A percentile compares a stretch with the other conserved stretches of the same genome.
Evolutionary conservation across 2,113 vertebrate species (phyloP).

Genomic region (Ahaetulla prasina): DNA sequence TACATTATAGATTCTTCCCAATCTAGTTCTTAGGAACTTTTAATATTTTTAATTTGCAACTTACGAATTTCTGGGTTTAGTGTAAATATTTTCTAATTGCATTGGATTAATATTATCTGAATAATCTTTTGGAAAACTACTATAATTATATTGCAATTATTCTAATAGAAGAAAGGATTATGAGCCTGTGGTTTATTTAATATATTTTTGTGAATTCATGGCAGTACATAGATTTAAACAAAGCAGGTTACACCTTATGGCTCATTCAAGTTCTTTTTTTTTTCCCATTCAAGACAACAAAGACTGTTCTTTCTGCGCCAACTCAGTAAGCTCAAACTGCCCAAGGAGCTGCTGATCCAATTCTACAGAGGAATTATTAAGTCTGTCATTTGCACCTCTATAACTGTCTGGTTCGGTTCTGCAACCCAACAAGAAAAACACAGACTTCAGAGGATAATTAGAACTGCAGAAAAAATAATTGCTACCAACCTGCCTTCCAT

Average conservation of each 20-base stretch:
- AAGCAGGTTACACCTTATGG: neutral
- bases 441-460: no score
- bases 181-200: neutral
- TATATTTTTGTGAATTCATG: neutral
- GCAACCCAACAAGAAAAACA: no score
- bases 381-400: no score
- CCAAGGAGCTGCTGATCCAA: no score
- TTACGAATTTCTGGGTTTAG: neutral
- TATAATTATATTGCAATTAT: neutral
- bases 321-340: no score
- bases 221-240: neutral
- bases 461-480: no score
- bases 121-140: neutral
- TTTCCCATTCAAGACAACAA: no score
- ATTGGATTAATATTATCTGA: neutral
- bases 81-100: neutral
- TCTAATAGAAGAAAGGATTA: neutral
- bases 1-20: neutral
- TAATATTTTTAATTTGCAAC: neutral
- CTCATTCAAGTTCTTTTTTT: neutral
- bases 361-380: no score
- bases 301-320: no score
- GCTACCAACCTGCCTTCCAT: no score
- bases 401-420: no score
- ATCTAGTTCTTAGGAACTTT: neutral